Conservation (phyloP, 2,888 invertebrate genomes). For the Volucella bombylans region DNA sequence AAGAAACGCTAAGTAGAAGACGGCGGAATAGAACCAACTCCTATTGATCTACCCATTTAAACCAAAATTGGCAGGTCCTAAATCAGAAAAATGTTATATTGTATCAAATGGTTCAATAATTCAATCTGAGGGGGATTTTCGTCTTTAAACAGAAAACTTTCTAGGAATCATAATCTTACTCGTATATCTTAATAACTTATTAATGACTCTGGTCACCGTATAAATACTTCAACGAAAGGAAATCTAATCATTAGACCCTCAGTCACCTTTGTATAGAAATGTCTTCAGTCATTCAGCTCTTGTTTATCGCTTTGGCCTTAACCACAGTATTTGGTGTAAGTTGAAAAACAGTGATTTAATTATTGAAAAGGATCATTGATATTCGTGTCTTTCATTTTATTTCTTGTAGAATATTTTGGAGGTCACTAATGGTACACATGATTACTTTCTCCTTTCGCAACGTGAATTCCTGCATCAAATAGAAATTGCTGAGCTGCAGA, state of each 20-base stretch:
- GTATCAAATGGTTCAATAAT: no score
- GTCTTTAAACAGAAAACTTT: no score
- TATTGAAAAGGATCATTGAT: neutral
- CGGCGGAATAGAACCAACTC: no score
- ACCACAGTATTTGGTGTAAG: neutral
- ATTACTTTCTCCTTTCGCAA: neutral
- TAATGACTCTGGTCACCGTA: neutral
- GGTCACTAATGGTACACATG: constrained; percentile 2
- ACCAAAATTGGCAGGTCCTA: no score
- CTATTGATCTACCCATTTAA: no score
- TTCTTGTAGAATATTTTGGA: neutral
- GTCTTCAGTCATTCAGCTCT: neutral
- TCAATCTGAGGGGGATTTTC: no score
- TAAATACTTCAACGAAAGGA: neutral
- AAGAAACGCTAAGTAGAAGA: no score
- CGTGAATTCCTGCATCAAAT: constrained; percentile 1
- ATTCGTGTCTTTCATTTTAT: neutral
- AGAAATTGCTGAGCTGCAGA: neutral
- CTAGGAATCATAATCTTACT: no score
- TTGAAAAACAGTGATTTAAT: neutral
- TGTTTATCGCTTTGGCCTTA: neutral
- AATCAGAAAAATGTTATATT: no score
- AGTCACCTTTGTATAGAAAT: neutral
- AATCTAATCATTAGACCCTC: neutral
- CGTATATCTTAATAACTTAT: no score